phyloP scores from a whole-genome alignment of 2,113 vertebrate genomes.

The Odocoileus hemionus region DNA sequence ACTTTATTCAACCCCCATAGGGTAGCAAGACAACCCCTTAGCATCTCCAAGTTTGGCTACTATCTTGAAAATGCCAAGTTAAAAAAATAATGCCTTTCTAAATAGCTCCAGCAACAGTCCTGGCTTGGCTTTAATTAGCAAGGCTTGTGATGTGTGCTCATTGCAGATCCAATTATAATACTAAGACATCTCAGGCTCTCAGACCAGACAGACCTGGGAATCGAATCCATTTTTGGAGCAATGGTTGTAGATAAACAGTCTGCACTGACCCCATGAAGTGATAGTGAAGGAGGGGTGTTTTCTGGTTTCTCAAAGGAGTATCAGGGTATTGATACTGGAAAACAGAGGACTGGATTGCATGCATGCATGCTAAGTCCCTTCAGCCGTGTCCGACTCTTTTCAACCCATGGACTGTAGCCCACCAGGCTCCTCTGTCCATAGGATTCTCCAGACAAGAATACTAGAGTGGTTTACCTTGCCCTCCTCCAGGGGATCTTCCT shows the following conservation, averaged over 20 bases:
- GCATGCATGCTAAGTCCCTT: accelerated
- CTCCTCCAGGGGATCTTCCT: background rate
- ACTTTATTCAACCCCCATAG: background rate
- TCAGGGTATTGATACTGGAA: background rate
- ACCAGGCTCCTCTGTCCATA: background rate
- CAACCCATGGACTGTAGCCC: background rate
- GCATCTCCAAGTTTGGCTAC: background rate
- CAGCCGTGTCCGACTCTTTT: background rate
- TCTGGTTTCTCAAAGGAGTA: background rate
- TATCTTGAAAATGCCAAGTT: background rate
- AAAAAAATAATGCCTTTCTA: background rate
- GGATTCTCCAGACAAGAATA: background rate
- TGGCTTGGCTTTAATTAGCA: background rate
- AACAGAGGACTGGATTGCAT: background rate
- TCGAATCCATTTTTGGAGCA: background rate
- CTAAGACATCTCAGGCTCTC: background rate
- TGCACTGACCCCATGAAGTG: background rate
- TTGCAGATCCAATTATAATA: background rate
- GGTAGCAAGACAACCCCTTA: background rate
- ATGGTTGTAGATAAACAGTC: background rate
- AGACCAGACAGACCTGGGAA: background rate
- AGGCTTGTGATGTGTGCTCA: background rate
- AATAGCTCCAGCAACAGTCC: background rate
- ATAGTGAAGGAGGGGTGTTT: background rate
- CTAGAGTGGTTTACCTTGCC: background rate